Evolutionary conservation across 2,888 invertebrate genomes (phyloP).

Genomic region (Spodoptera exigua): DNA sequence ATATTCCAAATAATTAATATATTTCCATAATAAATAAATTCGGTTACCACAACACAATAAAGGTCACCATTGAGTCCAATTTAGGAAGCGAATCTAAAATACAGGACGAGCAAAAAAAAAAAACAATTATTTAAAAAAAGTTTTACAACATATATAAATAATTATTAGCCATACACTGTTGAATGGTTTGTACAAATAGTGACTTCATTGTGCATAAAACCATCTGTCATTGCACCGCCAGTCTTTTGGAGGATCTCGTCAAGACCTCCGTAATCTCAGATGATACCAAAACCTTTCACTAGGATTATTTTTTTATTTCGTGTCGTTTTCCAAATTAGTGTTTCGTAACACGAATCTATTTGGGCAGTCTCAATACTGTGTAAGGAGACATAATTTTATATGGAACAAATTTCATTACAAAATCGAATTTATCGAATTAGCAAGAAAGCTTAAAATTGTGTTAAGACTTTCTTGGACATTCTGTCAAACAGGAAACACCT

Average conservation of each 20-base stretch:
- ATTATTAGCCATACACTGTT: conserved; percentile 66
- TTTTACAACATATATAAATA: conserved; percentile 59
- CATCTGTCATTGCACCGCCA: conserved; percentile 71
- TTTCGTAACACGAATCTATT: conserved; percentile 25
- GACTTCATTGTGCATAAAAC: conserved; percentile 86
- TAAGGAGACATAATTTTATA: too few species aligned
- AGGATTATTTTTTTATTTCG: conserved; percentile 48
- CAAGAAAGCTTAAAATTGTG: too few species aligned
- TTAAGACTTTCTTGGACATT: conserved; percentile 16
- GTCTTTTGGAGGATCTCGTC: conserved; percentile 84
- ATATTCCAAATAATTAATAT: conserved; percentile 59
- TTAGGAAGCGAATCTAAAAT: conserved; percentile 48
- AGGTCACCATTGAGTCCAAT: conserved; percentile 83
- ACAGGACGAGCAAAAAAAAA: conserved; percentile 63
- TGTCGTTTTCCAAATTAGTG: conserved; percentile 47
- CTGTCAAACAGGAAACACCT: conserved; percentile 57
- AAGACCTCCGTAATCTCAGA: conserved; percentile 79
- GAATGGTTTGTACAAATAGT: conserved; percentile 86
- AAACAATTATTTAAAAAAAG: conserved; percentile 49
- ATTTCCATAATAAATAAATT: conserved; percentile 75
- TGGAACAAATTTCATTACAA: too few species aligned
- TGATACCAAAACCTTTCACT: conserved; percentile 57
- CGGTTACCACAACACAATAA: conserved; percentile 78
- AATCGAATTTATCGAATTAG: too few species aligned
- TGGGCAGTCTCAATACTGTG: not conserved